These are phyloP conservation scores for Sarcophilus harrisii DNA, from an alignment of 2,797 vertebrate species.

Conservation along the genomic window DNA sequence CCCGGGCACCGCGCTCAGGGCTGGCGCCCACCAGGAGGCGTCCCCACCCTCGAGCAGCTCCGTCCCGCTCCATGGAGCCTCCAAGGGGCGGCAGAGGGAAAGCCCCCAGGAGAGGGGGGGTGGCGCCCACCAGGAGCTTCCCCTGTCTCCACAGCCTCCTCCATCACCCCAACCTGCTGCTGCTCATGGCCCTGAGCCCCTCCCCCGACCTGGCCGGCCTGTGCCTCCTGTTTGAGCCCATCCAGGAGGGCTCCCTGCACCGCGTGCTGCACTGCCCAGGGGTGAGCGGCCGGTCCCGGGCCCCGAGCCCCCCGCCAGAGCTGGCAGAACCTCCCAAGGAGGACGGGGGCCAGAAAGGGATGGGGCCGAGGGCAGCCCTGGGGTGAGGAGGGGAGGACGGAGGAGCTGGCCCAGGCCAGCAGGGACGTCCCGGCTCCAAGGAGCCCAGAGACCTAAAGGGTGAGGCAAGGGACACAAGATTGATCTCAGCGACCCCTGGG, in stretches of 20 bases:
- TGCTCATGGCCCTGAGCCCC: slow-evolving; percentile 85
- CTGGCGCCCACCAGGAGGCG: not conserved
- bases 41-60: too few species aligned
- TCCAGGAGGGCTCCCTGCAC: slow-evolving; percentile 84
- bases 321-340: not conserved
- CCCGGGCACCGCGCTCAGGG: not conserved
- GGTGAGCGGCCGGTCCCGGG: slow-evolving; percentile 48
- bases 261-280: slow-evolving; percentile 77
- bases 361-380: too few species aligned
- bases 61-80: not conserved
- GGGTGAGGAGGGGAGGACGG: too few species aligned
- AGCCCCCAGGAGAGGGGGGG: not conserved
- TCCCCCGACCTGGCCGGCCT: slow-evolving; percentile 76
- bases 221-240: slow-evolving; percentile 85
- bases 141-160: slow-evolving; percentile 77
- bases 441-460: too few species aligned
- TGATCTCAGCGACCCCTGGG: not conserved
- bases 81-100: not conserved
- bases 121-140: not conserved
- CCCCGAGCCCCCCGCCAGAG: not conserved
- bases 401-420: not conserved
- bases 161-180: slow-evolving; percentile 84
- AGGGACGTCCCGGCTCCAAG: too few species aligned
- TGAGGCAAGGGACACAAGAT: too few species aligned
- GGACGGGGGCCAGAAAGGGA: not conserved